phyloP scores from a whole-genome alignment of 2,888 invertebrate species.

The Polydrusus pterygomalis region DNA sequence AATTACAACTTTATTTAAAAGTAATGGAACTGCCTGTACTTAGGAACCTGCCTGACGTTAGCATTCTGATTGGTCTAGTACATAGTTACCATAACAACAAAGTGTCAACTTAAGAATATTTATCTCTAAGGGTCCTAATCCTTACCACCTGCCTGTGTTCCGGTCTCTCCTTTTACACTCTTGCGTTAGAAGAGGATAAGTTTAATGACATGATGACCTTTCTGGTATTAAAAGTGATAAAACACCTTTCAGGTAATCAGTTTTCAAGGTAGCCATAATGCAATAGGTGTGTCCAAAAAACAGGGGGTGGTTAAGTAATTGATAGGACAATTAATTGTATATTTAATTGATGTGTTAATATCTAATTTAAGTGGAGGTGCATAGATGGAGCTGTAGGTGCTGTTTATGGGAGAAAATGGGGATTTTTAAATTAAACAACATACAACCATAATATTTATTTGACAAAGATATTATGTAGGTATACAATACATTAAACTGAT shows the following conservation, averaged over 20 bases:
- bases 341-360: conserved; percentile 21
- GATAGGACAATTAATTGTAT: conserved; percentile 10
- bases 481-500: too few relatives aligned
- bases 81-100: conserved; percentile 16
- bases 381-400: conserved; percentile 16
- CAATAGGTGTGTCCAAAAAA: conserved; percentile 43
- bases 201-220: neutral
- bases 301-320: conserved; percentile 7
- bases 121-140: conserved; percentile 16
- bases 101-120: conserved; percentile 17
- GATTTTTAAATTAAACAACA: neutral
- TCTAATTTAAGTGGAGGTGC: conserved; percentile 8
- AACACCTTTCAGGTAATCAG: conserved; percentile 7
- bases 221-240: neutral
- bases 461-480: too few relatives aligned
- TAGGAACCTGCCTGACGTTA: conserved; percentile 16
- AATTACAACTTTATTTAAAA: conserved; percentile 22
- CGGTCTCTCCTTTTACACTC: neutral
- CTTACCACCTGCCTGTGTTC: neutral
- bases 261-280: conserved; percentile 43
- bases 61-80: conserved; percentile 23
- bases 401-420: neutral
- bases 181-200: conserved; percentile 13
- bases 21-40: conserved; percentile 21
- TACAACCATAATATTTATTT: neutral